Evolutionary conservation across 2,888 invertebrate genomes (phyloP).

Genomic region (Mythimna ferrago): DNA sequence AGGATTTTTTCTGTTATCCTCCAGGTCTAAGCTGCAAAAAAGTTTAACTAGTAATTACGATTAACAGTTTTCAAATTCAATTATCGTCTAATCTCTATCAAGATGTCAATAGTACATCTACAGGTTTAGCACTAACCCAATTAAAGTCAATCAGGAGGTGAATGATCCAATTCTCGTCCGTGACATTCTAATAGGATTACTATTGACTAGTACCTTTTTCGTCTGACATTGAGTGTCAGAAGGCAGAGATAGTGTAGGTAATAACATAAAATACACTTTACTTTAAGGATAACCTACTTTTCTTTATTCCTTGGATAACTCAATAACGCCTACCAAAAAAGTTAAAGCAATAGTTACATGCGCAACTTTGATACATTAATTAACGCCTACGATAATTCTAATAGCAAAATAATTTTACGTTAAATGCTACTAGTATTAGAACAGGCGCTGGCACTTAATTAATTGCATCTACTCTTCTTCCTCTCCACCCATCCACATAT

Average conservation of each 20-base stretch:
- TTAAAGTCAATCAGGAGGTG: conserved; percentile 48
- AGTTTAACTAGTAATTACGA: neutral
- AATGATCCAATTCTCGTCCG: conserved; percentile 50
- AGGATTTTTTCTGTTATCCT: too few species aligned
- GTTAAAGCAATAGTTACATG: neutral
- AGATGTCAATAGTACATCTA: conserved; percentile 12
- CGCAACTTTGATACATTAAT: neutral
- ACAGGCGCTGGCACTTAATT: conserved; percentile 4
- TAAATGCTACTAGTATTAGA: neutral
- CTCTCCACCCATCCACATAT: too few species aligned
- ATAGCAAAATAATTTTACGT: neutral
- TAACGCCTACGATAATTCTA: conserved; percentile 1
- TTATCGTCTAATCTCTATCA: conserved; percentile 35
- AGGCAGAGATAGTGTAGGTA: conserved; percentile 5
- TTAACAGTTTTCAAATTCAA: neutral
- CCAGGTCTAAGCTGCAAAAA: neutral
- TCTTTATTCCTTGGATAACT: too few species aligned
- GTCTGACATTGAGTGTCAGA: conserved; percentile 49
- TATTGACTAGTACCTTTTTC: conserved; percentile 26
- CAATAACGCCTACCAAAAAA: conserved; percentile 30
- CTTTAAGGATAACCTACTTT: too few species aligned
- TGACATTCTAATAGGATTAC: conserved; percentile 57
- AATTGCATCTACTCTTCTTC: neutral
- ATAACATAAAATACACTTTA: conserved; percentile 2
- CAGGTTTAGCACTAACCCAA: conserved; percentile 47